Conservation (phyloP, 2,797 vertebrate genomes). For the Catharus ustulatus region DNA sequence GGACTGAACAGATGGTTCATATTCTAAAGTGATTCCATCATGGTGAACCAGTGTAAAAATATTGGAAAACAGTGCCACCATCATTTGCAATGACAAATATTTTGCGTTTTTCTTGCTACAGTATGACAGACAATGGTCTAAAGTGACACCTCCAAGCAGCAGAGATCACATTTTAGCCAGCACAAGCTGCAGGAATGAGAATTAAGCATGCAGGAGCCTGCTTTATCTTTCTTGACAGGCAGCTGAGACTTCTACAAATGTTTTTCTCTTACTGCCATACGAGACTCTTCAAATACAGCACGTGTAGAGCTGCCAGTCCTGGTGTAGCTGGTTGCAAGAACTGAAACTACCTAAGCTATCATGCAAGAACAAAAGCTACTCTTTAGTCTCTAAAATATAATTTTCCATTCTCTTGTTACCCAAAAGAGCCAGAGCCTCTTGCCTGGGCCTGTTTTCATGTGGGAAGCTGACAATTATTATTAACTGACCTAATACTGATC, state of each 20-base stretch:
- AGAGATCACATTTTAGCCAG: background rate
- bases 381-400: background rate
- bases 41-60: background rate
- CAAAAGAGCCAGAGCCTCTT: background rate
- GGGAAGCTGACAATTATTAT: background rate
- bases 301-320: background rate
- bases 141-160: background rate
- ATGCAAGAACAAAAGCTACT: background rate
- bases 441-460: background rate
- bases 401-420: background rate
- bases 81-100: background rate
- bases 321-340: background rate
- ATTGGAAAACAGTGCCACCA: background rate
- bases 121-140: rapidly evolving
- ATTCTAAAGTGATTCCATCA: background rate
- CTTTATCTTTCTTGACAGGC: background rate
- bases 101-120: background rate
- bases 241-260: background rate
- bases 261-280: background rate
- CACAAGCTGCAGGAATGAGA: background rate
- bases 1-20: background rate
- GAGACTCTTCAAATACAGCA: background rate
- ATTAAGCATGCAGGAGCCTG: background rate
- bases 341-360: background rate
- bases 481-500: background rate